These are phyloP conservation scores for Neosilurus mollespiculum DNA, from an alignment of 2,797 vertebrate genomes.

Conservation along the genomic window DNA sequence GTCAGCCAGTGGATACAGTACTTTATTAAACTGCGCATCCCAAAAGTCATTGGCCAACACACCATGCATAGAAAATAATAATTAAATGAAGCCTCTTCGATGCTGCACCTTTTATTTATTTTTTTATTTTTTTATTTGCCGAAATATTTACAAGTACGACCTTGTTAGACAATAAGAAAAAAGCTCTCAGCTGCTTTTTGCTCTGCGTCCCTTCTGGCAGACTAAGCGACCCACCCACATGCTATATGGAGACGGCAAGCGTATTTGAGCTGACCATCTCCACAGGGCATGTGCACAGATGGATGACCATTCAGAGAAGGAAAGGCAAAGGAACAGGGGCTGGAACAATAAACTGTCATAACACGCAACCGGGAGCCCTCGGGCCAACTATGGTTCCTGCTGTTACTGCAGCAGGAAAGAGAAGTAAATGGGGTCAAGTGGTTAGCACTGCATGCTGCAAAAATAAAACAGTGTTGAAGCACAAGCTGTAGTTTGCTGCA, in stretches of 20 bases:
- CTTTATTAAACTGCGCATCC: not conserved
- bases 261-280: slow-evolving; percentile 64
- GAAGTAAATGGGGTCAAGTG: slow-evolving; percentile 45
- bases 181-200: slow-evolving; percentile 35
- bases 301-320: slow-evolving; percentile 53
- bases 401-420: slow-evolving; percentile 23
- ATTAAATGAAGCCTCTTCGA: not conserved
- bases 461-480: not conserved
- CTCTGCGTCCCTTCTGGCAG: slow-evolving; percentile 44
- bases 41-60: not conserved
- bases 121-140: too few relatives aligned
- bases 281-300: slow-evolving; percentile 50
- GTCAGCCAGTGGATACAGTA: not conserved
- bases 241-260: slow-evolving; percentile 48
- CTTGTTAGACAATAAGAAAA: slow-evolving; percentile 47
- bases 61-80: not conserved
- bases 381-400: slow-evolving; percentile 32
- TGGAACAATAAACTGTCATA: slow-evolving; percentile 42
- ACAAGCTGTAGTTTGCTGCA: not conserved
- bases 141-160: slow-evolving; percentile 13
- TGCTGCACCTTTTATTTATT: too few relatives aligned
- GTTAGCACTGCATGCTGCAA: slow-evolving; percentile 21
- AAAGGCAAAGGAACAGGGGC: slow-evolving; percentile 39
- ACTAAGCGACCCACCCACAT: slow-evolving; percentile 47
- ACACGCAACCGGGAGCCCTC: slow-evolving; percentile 34